Percentiles rank a stretch among this genome's conserved stretches.
Evolutionary conservation across 2,888 invertebrate genomes (phyloP).

Genomic region (Conomelus anceps): DNA sequence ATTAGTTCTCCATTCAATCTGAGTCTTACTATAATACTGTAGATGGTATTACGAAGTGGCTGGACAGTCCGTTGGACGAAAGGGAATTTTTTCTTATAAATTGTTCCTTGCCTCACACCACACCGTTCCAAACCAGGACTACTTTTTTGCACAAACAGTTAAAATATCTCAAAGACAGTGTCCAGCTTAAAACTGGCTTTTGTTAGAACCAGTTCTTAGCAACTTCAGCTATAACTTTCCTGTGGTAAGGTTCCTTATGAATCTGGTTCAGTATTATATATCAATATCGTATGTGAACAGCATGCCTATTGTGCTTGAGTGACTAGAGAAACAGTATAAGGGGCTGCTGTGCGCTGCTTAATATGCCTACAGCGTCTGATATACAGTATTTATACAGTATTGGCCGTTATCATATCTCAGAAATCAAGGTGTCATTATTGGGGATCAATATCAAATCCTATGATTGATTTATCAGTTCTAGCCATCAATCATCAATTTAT

Average conservation of each 20-base stretch:
- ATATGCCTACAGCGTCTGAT: too few relatives aligned
- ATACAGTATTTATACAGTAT: too few relatives aligned
- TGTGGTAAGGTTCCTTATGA: background rate
- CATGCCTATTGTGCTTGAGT: background rate
- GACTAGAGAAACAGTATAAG: background rate
- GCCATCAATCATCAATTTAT: too few relatives aligned
- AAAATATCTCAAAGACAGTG: background rate
- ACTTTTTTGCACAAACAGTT: background rate
- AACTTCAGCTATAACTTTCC: background rate
- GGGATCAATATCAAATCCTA: too few relatives aligned
- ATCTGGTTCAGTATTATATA: background rate
- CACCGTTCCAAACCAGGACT: background rate
- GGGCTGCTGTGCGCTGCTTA: too few relatives aligned
- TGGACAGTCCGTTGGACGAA: background rate
- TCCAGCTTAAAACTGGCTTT: background rate
- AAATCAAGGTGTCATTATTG: too few relatives aligned
- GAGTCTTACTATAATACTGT: too few relatives aligned
- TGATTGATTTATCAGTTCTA: too few relatives aligned
- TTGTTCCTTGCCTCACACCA: background rate
- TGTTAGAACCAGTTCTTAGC: background rate
- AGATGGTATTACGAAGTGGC: background rate
- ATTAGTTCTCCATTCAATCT: background rate
- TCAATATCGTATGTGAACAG: background rate
- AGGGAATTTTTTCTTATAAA: background rate
- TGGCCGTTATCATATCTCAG: too few relatives aligned